Percentiles rank a stretch among this genome's conserved stretches.
These are phyloP conservation scores for Acanthurus tractus DNA, from an alignment of 2,797 vertebrate genomes.

Conservation along the genomic window DNA sequence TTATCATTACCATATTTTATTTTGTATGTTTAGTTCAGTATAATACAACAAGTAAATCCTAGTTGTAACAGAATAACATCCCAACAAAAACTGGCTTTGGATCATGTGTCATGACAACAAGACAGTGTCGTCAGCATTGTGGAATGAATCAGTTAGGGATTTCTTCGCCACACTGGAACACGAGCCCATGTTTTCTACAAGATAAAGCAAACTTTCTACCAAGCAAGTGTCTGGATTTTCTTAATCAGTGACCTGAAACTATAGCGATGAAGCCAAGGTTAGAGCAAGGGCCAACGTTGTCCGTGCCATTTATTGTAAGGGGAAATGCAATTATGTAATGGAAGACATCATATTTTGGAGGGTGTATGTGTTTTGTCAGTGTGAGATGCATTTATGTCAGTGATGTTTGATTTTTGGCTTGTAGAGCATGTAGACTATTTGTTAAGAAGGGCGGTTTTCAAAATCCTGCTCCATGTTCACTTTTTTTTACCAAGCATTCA, in stretches of 20 bases:
- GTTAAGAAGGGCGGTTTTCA: not conserved
- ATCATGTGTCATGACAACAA: not conserved
- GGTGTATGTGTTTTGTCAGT: not conserved
- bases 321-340: not conserved
- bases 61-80: not conserved
- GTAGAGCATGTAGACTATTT: not conserved
- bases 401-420: too few species aligned
- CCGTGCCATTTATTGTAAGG: not conserved
- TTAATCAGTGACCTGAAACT: not conserved
- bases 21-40: not conserved
- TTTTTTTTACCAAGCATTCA: slow-evolving; percentile 26
- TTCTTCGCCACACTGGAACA: not conserved
- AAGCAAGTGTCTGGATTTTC: not conserved
- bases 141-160: not conserved
- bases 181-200: not conserved
- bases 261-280: not conserved
- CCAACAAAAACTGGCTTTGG: not conserved
- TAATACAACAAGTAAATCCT: not conserved
- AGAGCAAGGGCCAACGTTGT: not conserved
- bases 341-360: not conserved
- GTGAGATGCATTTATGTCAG: too few species aligned
- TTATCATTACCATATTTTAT: too few species aligned
- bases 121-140: not conserved
- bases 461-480: not conserved
- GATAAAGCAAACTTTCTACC: not conserved